A percentile compares a stretch with the other conserved stretches of the same genome.
These are phyloP conservation scores for Leptocoma aspasia DNA, from an alignment of 2,113 vertebrate genomes.

Conservation along the genomic window DNA sequence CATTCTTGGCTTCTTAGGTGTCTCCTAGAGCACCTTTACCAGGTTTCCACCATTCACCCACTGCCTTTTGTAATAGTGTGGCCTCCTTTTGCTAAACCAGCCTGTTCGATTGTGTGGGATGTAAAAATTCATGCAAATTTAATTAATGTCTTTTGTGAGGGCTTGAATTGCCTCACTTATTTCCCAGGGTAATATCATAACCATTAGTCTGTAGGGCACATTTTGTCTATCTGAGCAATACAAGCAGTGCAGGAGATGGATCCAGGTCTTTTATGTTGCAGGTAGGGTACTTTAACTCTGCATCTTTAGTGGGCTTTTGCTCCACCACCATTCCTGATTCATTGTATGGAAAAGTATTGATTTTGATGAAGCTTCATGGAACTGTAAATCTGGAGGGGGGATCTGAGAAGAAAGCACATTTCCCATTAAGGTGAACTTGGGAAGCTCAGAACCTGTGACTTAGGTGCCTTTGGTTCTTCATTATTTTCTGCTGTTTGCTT, in stretches of 20 bases:
- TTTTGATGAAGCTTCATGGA: neutral
- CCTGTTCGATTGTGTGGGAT: neutral
- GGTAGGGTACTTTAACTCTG: neutral
- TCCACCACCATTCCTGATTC: neutral
- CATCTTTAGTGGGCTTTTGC: neutral
- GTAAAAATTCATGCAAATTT: neutral
- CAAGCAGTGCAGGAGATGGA: neutral
- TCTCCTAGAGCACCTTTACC: neutral
- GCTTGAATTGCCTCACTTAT: neutral
- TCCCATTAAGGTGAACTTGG: accelerated
- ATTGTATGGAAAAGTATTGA: neutral
- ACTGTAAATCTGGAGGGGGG: neutral
- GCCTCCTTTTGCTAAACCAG: neutral
- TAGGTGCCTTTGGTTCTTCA: neutral
- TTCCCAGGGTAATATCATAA: neutral
- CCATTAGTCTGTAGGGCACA: neutral
- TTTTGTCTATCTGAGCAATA: neutral
- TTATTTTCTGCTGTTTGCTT: neutral
- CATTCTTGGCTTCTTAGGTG: neutral
- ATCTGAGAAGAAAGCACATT: neutral
- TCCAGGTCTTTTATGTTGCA: neutral
- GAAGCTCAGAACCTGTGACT: neutral
- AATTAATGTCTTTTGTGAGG: neutral
- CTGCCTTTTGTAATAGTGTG: neutral
- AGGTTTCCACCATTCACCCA: neutral